These are phyloP conservation scores for Calidris pugnax DNA, from an alignment of 2,113 vertebrate species.

Conservation along the genomic window DNA sequence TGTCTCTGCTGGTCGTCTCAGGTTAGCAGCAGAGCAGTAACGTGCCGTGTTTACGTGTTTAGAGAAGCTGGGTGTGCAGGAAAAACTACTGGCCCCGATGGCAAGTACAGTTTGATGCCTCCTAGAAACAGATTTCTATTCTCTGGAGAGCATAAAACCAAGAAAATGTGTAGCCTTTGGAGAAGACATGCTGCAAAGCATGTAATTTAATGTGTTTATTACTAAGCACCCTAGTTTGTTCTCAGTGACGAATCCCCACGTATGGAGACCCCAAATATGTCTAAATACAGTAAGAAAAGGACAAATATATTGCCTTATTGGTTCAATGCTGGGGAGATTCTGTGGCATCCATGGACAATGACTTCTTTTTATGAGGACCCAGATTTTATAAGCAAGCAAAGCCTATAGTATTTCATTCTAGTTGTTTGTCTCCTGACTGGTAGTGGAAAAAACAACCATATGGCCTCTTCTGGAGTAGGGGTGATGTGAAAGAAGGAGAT, in stretches of 20 bases:
- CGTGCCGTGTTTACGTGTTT: rapidly evolving
- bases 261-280: not conserved
- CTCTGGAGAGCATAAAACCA: not conserved
- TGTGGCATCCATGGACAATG: not conserved
- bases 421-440: not conserved
- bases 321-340: not conserved
- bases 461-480: not conserved
- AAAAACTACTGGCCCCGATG: not conserved
- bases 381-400: not conserved
- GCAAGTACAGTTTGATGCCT: not conserved
- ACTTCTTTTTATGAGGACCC: not conserved
- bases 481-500: not conserved
- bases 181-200: not conserved
- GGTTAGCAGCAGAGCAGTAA: not conserved
- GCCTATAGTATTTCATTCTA: not conserved
- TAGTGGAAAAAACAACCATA: not conserved
- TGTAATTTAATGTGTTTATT: not conserved
- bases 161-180: not conserved
- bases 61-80: not conserved
- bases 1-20: not conserved
- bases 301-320: not conserved
- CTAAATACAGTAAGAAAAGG: not conserved
- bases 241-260: not conserved
- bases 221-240: not conserved
- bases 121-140: not conserved